These are phyloP conservation scores for Dufourea novaeangliae DNA, from an alignment of 1,140 invertebrate genomes.

Conservation along the genomic window DNA sequence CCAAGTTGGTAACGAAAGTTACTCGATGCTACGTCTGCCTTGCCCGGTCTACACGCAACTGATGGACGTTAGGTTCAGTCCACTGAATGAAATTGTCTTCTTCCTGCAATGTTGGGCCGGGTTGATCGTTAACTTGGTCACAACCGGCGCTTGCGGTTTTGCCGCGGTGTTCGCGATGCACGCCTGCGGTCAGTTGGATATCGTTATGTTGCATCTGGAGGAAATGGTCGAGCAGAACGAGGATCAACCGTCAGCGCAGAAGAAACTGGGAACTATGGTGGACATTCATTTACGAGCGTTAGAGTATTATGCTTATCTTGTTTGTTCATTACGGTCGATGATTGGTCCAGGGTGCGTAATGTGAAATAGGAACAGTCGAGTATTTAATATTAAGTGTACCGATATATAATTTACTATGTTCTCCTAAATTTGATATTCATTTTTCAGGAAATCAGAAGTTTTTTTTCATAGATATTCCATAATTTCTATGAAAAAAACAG, in stretches of 20 bases:
- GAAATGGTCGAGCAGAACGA: slow-evolving; percentile 29
- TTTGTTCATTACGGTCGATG: too few species aligned
- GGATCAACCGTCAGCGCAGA: neutral
- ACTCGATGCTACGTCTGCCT: slow-evolving; percentile 44
- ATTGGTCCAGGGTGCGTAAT: too few species aligned
- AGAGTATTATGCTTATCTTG: too few species aligned
- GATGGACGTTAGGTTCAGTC: slow-evolving; percentile 31
- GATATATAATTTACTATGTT: too few species aligned
- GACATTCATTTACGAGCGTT: slow-evolving; percentile 41
- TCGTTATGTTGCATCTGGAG: slow-evolving; percentile 48
- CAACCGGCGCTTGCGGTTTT: slow-evolving; percentile 41
- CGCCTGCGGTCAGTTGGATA: slow-evolving; percentile 56
- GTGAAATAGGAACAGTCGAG: too few species aligned
- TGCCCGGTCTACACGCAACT: slow-evolving; percentile 55
- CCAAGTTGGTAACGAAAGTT: slow-evolving; percentile 35
- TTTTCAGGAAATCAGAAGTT: too few species aligned
- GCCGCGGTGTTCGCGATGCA: slow-evolving; percentile 55
- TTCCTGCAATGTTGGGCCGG: slow-evolving; percentile 37
- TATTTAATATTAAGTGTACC: too few species aligned
- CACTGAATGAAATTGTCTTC: slow-evolving; percentile 57
- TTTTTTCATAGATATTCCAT: too few species aligned
- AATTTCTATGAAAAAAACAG: too few species aligned
- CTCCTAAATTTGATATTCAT: too few species aligned
- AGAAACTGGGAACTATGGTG: slow-evolving; percentile 48
- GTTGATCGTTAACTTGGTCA: slow-evolving; percentile 42